phyloP scores from a whole-genome alignment of 1,140 invertebrate species.

The Drosophila carrolli region DNA sequence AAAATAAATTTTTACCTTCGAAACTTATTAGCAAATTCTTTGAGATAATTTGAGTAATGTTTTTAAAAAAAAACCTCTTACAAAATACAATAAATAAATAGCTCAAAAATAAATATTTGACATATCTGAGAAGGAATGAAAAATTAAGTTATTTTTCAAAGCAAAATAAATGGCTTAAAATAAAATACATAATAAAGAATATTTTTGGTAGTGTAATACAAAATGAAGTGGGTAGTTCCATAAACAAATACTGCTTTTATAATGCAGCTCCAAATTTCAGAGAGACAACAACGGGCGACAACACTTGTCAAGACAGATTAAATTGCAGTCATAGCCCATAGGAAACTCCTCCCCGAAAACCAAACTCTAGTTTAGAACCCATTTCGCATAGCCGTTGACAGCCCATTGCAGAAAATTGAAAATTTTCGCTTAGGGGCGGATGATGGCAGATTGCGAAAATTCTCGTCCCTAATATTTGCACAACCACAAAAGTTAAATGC shows the following conservation, averaged over 20 bases:
- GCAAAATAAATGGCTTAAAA: too few relatives aligned
- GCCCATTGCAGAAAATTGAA: constrained; percentile 16
- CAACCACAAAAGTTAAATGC: constrained; percentile 79
- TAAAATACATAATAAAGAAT: not conserved
- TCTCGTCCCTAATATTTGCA: constrained; percentile 30
- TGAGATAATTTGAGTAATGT: too few relatives aligned
- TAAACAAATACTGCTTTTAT: constrained; percentile 3
- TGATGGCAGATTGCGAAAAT: constrained; percentile 27
- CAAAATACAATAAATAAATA: too few relatives aligned
- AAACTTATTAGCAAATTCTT: too few relatives aligned
- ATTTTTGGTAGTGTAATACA: not conserved
- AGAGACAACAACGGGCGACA: constrained; percentile 19
- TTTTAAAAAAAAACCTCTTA: too few relatives aligned
- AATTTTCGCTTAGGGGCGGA: constrained; percentile 39
- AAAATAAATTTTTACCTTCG: too few relatives aligned
- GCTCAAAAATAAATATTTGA: too few relatives aligned
- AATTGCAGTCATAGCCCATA: constrained; percentile 44
- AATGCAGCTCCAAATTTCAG: constrained; percentile 10
- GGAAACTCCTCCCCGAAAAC: not conserved
- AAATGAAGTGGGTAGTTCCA: not conserved
- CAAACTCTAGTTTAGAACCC: not conserved
- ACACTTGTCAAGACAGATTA: constrained; percentile 70
- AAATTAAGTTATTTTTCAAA: too few relatives aligned
- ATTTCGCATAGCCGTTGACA: constrained; percentile 24
- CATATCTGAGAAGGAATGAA: too few relatives aligned